Percentiles rank a stretch among this genome's conserved stretches.
These are phyloP conservation scores for Leptopilina syphax DNA, from an alignment of 2,888 invertebrate genomes.

Conservation along the genomic window DNA sequence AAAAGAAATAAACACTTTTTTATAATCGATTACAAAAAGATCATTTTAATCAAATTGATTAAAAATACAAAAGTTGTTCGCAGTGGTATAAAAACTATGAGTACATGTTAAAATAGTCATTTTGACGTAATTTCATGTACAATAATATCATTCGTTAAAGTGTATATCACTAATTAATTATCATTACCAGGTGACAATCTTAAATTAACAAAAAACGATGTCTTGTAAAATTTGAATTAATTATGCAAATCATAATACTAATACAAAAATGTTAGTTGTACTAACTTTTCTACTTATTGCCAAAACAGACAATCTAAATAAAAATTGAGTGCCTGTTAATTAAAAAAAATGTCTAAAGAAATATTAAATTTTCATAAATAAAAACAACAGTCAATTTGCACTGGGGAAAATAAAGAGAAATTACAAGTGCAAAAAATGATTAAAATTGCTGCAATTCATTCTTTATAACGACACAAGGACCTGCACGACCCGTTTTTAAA, in stretches of 20 bases:
- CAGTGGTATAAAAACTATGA: constrained; percentile 15
- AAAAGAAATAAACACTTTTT: background rate
- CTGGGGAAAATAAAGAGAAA: background rate
- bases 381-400: background rate
- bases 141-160: background rate
- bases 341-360: background rate
- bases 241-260: too few relatives aligned
- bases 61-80: constrained; percentile 9
- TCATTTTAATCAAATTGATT: background rate
- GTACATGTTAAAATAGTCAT: constrained; percentile 21
- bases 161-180: background rate
- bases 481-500: constrained; percentile 90
- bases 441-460: constrained; percentile 47
- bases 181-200: too few relatives aligned
- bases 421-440: background rate
- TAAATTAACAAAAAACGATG: too few relatives aligned
- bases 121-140: background rate
- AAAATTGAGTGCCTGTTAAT: too few relatives aligned
- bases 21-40: constrained; percentile 3
- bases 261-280: too few relatives aligned
- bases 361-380: background rate
- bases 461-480: constrained; percentile 87
- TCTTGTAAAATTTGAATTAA: too few relatives aligned
- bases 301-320: too few relatives aligned
- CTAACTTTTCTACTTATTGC: too few relatives aligned